phyloP scores from a whole-genome alignment of 2,797 vertebrate genomes.

The Hybognathus amarus region DNA sequence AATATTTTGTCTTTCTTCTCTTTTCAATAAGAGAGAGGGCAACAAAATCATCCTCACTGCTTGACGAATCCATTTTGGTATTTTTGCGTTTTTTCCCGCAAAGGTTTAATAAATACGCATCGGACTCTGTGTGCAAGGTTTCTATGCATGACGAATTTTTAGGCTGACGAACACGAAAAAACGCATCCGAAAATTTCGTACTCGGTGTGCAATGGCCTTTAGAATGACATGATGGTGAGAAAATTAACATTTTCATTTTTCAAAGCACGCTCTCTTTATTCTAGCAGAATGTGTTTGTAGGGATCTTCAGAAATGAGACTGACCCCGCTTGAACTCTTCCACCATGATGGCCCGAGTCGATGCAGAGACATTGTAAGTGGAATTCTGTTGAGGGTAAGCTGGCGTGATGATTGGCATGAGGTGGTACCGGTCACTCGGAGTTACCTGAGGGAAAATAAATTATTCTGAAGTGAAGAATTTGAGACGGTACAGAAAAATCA shows the following conservation, averaged over 20 bases:
- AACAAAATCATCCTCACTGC: no score
- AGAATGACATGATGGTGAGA: background rate
- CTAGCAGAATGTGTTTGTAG: background rate
- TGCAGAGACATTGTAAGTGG: slow-evolving; percentile 89
- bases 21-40: no score
- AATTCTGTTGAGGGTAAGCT: slow-evolving; percentile 92
- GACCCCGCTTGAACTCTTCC: slow-evolving; percentile 91
- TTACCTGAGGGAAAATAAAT: slow-evolving; percentile 77
- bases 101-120: no score
- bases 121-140: no score
- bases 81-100: no score
- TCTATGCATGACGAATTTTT: no score
- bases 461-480: background rate
- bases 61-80: no score
- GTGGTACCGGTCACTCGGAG: slow-evolving; percentile 89
- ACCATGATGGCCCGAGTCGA: slow-evolving; percentile 89
- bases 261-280: background rate
- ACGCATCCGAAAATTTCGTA: no score
- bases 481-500: background rate
- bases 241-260: background rate
- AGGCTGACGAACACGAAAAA: no score
- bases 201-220: no score
- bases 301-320: slow-evolving; percentile 61
- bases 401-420: slow-evolving; percentile 95
- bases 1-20: no score